Conservation (phyloP, 2,888 invertebrate genomes). For the Cybosia mesomella region DNA sequence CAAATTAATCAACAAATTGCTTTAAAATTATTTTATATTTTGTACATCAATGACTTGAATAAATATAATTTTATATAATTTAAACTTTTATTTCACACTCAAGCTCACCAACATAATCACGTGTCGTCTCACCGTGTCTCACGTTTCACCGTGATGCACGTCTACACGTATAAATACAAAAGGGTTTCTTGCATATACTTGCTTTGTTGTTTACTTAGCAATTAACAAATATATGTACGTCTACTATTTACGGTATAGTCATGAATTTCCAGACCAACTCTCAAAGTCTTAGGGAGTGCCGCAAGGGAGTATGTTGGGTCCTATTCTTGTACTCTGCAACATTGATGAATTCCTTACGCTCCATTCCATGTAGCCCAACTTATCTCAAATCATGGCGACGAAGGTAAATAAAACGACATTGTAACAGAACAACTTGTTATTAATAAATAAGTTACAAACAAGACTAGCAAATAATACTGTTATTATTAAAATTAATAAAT, state of each 20-base stretch:
- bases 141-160: background rate
- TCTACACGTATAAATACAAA: background rate
- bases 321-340: background rate
- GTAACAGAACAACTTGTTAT: constrained; percentile 55
- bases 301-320: background rate
- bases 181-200: background rate
- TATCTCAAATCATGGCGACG: background rate
- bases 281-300: background rate
- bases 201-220: background rate
- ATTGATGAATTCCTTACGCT: too few species aligned
- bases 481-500: constrained; percentile 55
- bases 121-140: too few species aligned
- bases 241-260: too few species aligned
- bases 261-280: too few species aligned
- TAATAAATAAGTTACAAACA: constrained; percentile 56
- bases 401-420: constrained; percentile 34
- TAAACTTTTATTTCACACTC: constrained; percentile 9
- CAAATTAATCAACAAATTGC: constrained; percentile 32
- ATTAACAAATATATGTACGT: too few species aligned
- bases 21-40: constrained; percentile 43
- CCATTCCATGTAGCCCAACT: background rate
- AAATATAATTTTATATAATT: constrained; percentile 49
- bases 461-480: constrained; percentile 67
- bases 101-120: background rate
- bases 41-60: constrained; percentile 48